Base-by-base conservation (phyloP, 1,140 invertebrate genomes). In the Papilio dardanus region DNA sequence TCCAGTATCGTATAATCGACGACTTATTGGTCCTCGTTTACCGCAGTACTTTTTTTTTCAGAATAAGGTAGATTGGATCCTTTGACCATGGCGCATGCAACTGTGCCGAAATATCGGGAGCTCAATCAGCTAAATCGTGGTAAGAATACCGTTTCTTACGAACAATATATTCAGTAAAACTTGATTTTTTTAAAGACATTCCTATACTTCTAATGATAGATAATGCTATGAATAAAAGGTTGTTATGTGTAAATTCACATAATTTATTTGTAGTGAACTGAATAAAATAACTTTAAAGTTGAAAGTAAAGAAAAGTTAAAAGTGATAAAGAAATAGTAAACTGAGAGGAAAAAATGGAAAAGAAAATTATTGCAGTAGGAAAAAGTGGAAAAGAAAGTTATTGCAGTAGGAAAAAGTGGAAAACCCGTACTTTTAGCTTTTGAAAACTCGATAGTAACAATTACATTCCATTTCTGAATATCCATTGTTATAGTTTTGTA, bases 231-330 rank as follows among this genome's bases (percentile, higher is more conserved):
- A 24, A 54, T 7, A 21, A 21, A 54, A 54, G 19, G 14, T 6
- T 21, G 24, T 24, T 54, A 54, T 24, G 50, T 42, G n/a, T 54
- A 54, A 54, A 21, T 21, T 21, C 24, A 58, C 54, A 28, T 58
- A n/a, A n/a, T n/a, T n/a, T n/a, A 28, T 54, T 54, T 54, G 21
- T 8, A 10, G 10, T 28, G 10, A 58, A 58, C 54, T 58, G 24
- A 58, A 28, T 58, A 10, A 58, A 58, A 28, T 58, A 58, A 58
- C 21, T 58, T 58, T 28, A 58, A 58, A 58, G 54, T 50, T n/a
- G 4, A 50, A 50, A 50, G 2, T 50, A 58, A 58, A n/a, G n/a
- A n/a, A 58, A 58, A 10, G 21, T 21, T 58, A 12, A 10, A 58
- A 58, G 2, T 58, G 21, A 10, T 12, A 58, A 58, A 58, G 21